Evolutionary conservation across 2,797 vertebrate genomes (phyloP).

Genomic region (Cyprinodon diabolis): DNA sequence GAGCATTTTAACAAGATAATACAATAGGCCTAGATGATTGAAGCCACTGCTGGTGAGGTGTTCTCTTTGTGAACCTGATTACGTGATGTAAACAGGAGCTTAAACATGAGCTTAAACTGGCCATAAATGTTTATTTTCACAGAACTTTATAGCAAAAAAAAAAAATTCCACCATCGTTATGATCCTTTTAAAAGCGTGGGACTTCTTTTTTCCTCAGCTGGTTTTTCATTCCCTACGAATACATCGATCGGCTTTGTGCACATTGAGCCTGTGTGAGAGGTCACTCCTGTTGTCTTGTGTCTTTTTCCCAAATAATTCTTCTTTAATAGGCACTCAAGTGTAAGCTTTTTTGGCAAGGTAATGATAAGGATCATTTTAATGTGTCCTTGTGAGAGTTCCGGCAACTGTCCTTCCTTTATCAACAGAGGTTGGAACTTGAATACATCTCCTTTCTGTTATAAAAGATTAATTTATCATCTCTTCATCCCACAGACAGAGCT

Average conservation of each 20-base stretch:
- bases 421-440: constrained; percentile 45
- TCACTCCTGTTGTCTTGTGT: constrained; percentile 46
- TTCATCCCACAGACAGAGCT: constrained; percentile 96
- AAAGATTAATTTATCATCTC: constrained; percentile 70
- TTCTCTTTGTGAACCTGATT: constrained; percentile 33
- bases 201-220: constrained; percentile 33
- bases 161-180: constrained; percentile 32
- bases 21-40: constrained; percentile 62
- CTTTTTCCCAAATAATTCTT: constrained; percentile 24
- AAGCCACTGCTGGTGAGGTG: constrained; percentile 52
- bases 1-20: constrained; percentile 35
- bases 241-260: constrained; percentile 47
- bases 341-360: constrained; percentile 40
- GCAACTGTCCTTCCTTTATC: constrained; percentile 25
- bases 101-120: constrained; percentile 39
- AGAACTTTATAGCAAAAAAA: constrained; percentile 27
- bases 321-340: constrained; percentile 58
- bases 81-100: neutral
- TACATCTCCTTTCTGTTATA: constrained; percentile 36
- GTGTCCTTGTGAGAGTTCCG: constrained; percentile 22
- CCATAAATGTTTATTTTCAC: constrained; percentile 24
- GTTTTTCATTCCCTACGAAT: constrained; percentile 31
- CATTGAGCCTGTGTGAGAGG: constrained; percentile 42
- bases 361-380: constrained; percentile 15
- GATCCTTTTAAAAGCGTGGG: constrained; percentile 4